phyloP scores from a whole-genome alignment of 23 tunicate species.

The Ascidia mentula region DNA sequence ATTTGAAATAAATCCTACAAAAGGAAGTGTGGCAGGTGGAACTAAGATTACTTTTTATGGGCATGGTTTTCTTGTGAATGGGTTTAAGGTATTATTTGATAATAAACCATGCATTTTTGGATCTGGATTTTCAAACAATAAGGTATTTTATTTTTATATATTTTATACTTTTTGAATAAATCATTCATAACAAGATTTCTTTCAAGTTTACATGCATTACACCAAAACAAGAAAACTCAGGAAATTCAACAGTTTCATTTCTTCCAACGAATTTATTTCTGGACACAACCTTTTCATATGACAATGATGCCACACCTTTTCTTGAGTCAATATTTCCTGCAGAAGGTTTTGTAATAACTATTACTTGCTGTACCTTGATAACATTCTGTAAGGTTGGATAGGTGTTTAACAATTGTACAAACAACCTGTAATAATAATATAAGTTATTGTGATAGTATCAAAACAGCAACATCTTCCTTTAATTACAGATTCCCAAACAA shows the following conservation, averaged over 20 bases:
- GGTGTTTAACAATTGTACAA: too few relatives aligned
- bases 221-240: background rate
- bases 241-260: background rate
- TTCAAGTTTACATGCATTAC: background rate
- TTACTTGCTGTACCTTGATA: too few relatives aligned
- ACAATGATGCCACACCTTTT: background rate
- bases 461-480: too few relatives aligned
- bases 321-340: background rate
- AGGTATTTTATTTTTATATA: background rate
- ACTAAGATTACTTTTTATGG: background rate
- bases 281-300: background rate
- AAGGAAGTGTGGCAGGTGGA: constrained; percentile 13
- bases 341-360: background rate
- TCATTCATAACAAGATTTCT: background rate
- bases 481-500: too few relatives aligned
- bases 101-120: background rate
- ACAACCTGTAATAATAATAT: too few relatives aligned
- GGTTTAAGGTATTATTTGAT: background rate
- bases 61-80: constrained; percentile 1
- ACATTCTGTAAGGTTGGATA: too few relatives aligned
- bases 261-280: background rate
- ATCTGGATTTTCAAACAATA: background rate
- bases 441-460: too few relatives aligned
- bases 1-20: background rate
- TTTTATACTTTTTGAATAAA: background rate